Evolutionary conservation across 1,140 invertebrate species (phyloP), one percentile per base, ranked within the genome.

Genomic region (Maniola jurtina): DNA sequence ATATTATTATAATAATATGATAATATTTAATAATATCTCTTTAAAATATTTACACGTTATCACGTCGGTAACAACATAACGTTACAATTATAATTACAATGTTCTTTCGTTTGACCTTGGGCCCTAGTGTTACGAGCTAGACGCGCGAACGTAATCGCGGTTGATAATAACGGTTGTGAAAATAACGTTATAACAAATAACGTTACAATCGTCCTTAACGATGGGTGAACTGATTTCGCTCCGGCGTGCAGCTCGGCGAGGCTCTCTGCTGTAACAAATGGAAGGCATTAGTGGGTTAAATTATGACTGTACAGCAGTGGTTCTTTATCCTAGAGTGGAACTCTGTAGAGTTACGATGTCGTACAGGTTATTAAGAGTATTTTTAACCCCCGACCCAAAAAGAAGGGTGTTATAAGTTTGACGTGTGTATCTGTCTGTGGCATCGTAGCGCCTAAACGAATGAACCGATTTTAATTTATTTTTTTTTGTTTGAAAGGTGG

Each of bases 181-280:
- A 66, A 65, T 55, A 81, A 34, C 34, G 70, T 70, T 76, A 81
- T 48, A 58, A 75, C 6, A 55, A 77, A 66, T 72, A 81, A 64
- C 52, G 73, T 70, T 50, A 67, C 75, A 36, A 83, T 60, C 40
- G 79, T 77, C 66, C 72, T 61, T 38, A 70, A 55, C 52, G 80
- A 70, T 13, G 82, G 73, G 35, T 73, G 66, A 7, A 71, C 59
- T 13, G 76, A 62, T 52, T 47, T 60, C 11, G 64, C 62, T 0
- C 71, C 77, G n/a, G 84, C 86, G 73, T 88, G 86, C 7, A 88
- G 77, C 65, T 88, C 86, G 0, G 86, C 86, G 25, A 88, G 80
- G 64, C 86, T 88, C 80, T 88, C 84, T 87, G 81, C 82, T 86
- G 83, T 34, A 87, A 88, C 82, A 84, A 86, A 79, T 48, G 61